Conservation (phyloP, 2,888 invertebrate species). For the Adela reaumurella region DNA sequence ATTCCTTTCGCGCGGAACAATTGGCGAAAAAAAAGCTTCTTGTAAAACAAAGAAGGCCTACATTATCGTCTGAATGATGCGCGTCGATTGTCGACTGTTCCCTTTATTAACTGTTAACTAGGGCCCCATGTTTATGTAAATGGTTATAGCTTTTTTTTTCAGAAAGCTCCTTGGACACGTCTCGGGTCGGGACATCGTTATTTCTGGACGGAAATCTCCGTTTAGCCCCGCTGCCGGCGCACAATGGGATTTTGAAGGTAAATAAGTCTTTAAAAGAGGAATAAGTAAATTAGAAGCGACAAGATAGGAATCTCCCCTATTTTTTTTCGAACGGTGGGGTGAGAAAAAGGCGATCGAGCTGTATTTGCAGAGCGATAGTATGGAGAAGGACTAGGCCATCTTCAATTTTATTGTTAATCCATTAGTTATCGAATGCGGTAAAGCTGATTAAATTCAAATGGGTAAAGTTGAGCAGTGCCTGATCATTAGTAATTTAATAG, state of each 20-base stretch:
- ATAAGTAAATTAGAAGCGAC: slow-evolving; percentile 78
- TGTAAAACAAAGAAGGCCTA: slow-evolving; percentile 46
- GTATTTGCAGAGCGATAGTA: slow-evolving; percentile 15
- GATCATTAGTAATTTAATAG: no score
- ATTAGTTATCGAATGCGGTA: no score
- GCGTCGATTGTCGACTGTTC: slow-evolving; percentile 49
- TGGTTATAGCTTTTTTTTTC: slow-evolving; percentile 54
- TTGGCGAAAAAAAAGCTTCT: slow-evolving; percentile 20
- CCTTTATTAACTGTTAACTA: slow-evolving; percentile 57
- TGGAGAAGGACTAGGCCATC: slow-evolving; percentile 21
- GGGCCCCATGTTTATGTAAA: slow-evolving; percentile 53
- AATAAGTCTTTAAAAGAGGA: slow-evolving; percentile 72
- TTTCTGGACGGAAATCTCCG: slow-evolving; percentile 30
- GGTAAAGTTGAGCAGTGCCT: no score
- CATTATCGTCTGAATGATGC: slow-evolving; percentile 44
- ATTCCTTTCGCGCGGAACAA: slow-evolving; percentile 8
- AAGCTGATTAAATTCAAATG: no score
- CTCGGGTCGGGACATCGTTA: slow-evolving; percentile 36
- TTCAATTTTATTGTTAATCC: no score
- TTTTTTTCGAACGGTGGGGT: slow-evolving; percentile 46
- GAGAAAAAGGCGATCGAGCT: slow-evolving; percentile 46
- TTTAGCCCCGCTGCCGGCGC: slow-evolving; percentile 34
- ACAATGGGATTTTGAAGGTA: slow-evolving; percentile 62
- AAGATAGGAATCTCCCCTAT: slow-evolving; percentile 74
- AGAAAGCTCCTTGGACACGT: slow-evolving; percentile 51